A percentile compares a stretch with the other conserved stretches of the same genome.
Evolutionary conservation across 37 sponge, comb jelly and placozoan genomes (phyloP).

Genomic region (Aplysina aerophoba): DNA sequence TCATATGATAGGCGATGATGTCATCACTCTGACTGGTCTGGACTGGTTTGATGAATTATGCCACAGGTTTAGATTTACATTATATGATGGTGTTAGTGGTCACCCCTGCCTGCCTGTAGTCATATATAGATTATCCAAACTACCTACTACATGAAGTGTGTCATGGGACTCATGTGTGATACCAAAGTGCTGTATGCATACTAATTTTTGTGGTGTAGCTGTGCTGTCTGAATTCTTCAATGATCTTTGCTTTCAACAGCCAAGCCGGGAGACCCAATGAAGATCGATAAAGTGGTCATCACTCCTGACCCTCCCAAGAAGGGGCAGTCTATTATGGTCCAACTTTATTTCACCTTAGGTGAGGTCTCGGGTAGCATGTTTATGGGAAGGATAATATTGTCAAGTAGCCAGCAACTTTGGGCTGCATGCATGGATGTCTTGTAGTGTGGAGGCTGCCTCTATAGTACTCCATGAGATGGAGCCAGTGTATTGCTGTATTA

Average conservation of each 20-base stretch:
- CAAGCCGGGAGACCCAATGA: conserved; percentile 31
- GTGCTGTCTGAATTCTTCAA: not conserved
- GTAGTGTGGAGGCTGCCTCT: too few relatives aligned
- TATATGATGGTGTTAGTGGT: too few relatives aligned
- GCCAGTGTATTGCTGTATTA: not conserved
- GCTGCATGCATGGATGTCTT: conserved; percentile 46
- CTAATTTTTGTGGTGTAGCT: not conserved
- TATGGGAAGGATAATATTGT: not conserved
- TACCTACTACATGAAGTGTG: too few relatives aligned
- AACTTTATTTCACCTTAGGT: conserved; percentile 33
- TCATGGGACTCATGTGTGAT: too few relatives aligned
- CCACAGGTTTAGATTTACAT: too few relatives aligned
- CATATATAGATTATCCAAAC: too few relatives aligned
- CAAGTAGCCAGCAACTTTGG: conserved; percentile 13
- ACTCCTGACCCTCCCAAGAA: conserved; percentile 67
- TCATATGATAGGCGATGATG: too few relatives aligned
- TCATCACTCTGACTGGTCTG: too few relatives aligned
- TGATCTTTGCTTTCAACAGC: conserved; percentile 4
- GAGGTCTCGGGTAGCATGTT: conserved; percentile 2
- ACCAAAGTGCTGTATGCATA: not conserved
- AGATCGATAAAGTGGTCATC: conserved; percentile 40
- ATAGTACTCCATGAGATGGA: too few relatives aligned
- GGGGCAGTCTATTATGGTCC: conserved; percentile 45
- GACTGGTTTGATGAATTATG: too few relatives aligned
- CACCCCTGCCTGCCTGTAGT: too few relatives aligned